These are phyloP conservation scores for Eumaeus atala DNA, from an alignment of 1,140 invertebrate species.

Conservation along the genomic window DNA sequence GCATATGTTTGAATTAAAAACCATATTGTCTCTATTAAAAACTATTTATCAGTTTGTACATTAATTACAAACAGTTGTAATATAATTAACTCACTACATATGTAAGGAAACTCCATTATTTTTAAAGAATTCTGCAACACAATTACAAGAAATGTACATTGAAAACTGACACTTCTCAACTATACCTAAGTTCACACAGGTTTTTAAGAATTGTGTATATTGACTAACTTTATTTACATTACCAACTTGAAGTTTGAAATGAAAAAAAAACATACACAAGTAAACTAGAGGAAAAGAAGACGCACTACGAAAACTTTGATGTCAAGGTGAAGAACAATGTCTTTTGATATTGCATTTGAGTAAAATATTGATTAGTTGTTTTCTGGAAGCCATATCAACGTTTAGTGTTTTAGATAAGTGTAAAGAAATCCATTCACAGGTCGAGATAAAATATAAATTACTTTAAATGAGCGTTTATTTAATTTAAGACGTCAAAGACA, in stretches of 20 bases:
- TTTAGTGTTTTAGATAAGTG: slow-evolving; percentile 13
- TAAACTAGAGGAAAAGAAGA: slow-evolving; percentile 4
- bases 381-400: slow-evolving; percentile 35
- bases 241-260: slow-evolving; percentile 41
- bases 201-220: slow-evolving; percentile 19
- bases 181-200: slow-evolving; percentile 51
- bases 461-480: neutral
- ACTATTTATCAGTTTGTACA: neutral
- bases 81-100: slow-evolving; percentile 45
- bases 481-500: slow-evolving; percentile 2
- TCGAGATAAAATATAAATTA: no score
- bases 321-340: slow-evolving; percentile 20
- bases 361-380: slow-evolving; percentile 10
- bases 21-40: neutral
- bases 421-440: neutral
- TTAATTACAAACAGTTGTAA: neutral
- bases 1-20: slow-evolving; percentile 6
- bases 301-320: slow-evolving; percentile 18
- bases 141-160: slow-evolving; percentile 46
- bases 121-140: slow-evolving; percentile 32
- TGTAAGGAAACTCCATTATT: slow-evolving; percentile 48
- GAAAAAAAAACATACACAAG: slow-evolving; percentile 20
- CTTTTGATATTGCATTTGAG: slow-evolving; percentile 10
- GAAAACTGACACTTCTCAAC: slow-evolving; percentile 48
- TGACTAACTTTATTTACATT: slow-evolving; percentile 11